Evolutionary conservation across 2,797 vertebrate genomes (phyloP), one percentile per base, ranked within the genome.

Genomic region (Trachurus trachurus): DNA sequence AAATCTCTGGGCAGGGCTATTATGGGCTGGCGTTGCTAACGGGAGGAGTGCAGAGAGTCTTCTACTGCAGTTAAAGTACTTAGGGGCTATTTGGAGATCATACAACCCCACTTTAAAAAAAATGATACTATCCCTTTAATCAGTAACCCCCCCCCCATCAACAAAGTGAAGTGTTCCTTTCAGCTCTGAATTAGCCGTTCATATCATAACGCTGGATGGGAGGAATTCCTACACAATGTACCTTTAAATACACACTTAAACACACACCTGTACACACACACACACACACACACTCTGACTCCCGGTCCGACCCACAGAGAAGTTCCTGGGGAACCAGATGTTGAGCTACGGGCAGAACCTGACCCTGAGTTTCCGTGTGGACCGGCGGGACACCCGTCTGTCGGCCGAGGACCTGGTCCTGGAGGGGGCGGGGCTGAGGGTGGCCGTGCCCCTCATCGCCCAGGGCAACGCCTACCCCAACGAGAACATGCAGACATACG

Each of bases 291-390:
- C 40, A 26, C 61, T 50, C 11, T 59, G 29, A 66, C 49, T 29
- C 0, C 1, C 12, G 12, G 37, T 19, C n/a, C 72, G 73, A 31
- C 0, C 94, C 93, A 76, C 90, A 99, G 98, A 87, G 3, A 97
- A 96, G 88, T 98, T 99, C 84, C 83, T 99, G 89, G 96, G 97
- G 68, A 96, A 98, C 90, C 97, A 98, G 84, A 68, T 97, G 69
- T 79, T 98, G 89, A 99, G 98, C 84, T 99, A 98, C 0, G 98
- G 97, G 0, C 98, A 99, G 94, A 99, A 99, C 88, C 90, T 99
- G 76, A 97, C 94, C 3, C 96, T 99, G 89, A 96, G 91, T 76
- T 99, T 99, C 92, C 94, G 96, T 0, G 96, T 98, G 67, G 97
- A 99, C 82, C 95, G 97, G 0, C 93, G 95, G 13, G 98, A 99